phyloP scores from a whole-genome alignment of 2,888 invertebrate species.

The Plebejus argus region DNA sequence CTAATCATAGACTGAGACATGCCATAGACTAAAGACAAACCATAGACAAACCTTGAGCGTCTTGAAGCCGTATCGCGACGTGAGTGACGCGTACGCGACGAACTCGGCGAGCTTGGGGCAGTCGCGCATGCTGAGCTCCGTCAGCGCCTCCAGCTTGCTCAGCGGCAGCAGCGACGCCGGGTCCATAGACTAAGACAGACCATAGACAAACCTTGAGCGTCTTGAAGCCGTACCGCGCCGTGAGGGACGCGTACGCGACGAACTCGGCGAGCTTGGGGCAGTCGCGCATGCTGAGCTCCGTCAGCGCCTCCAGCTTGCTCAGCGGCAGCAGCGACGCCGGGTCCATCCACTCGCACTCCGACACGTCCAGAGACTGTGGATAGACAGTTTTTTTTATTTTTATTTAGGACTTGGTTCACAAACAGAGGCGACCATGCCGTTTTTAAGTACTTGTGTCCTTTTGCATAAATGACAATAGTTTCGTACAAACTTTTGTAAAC shows the following conservation, averaged over 20 bases:
- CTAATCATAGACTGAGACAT: not conserved
- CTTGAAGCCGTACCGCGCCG: constrained; percentile 86
- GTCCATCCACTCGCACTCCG: constrained; percentile 87
- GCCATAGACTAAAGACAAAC: not conserved
- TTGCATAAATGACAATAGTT: not conserved
- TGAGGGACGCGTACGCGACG: constrained; percentile 88
- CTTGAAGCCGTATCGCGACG: constrained; percentile 86
- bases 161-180: constrained; percentile 82
- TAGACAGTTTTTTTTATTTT: constrained; percentile 36
- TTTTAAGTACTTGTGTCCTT: not conserved
- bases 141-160: constrained; percentile 84
- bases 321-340: constrained; percentile 87
- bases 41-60: constrained; percentile 69
- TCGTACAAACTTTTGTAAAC: not conserved
- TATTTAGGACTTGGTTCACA: too few species aligned
- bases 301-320: constrained; percentile 84
- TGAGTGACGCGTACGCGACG: constrained; percentile 88
- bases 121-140: constrained; percentile 82
- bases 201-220: constrained; percentile 69
- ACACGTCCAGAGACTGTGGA: constrained; percentile 84
- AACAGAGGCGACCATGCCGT: too few species aligned
- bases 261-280: constrained; percentile 86
- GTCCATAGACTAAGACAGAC: not conserved
- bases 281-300: constrained; percentile 82
- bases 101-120: constrained; percentile 86